Base-by-base conservation (phyloP, 2,113 vertebrate genomes). In the Falco punctatus region DNA sequence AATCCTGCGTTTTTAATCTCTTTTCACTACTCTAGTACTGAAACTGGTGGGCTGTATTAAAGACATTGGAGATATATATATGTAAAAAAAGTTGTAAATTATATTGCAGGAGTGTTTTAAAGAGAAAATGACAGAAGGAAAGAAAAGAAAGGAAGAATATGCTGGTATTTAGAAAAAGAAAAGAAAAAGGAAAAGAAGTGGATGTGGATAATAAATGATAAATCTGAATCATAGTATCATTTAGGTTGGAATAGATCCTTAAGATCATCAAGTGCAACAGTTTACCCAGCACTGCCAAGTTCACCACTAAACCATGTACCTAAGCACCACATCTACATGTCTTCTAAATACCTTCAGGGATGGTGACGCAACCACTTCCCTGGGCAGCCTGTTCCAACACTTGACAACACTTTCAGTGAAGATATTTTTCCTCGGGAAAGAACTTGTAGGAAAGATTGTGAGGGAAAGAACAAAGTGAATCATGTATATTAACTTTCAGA, bases 201-300 rank as follows among this genome's bases (percentile, higher is more conserved):
- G 16, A 23, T 40, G 15, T 65, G 13, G 23, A 14, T 61, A 35
- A 66, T 28, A 44, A 7, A 8, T 74, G 83, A 44, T 32, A 65
- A 64, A 9, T 48, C 38, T 59, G 22, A 64, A 54, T 35, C 7
- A 73, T 14, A 42, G 42, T 13, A 42, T 42, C 3, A 30, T 38
- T 82, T 72, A 17, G 27, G 27, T 28, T 57, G 33, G 27, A 83
- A 83, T 5, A 73, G 15, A 40, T 12, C 15, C 3, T 32, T 51
- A 51, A 57, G n/a, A 51, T 46, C 9, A 17, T n/a, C 0, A 0
- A 62, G 32, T 40, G 17, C 11, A 73, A n/a, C 27, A 7, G 4
- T 72, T 44, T 44, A 51, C 5, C 55, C 44, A 73, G 14, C 14
- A 19, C 26, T 51, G 15, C 22, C 4, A 13, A 71, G 11, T 26